Percentiles rank a stretch among this genome's conserved stretches.
phyloP scores from a whole-genome alignment of 2,113 vertebrate species.

The Coreoperca whiteheadi region DNA sequence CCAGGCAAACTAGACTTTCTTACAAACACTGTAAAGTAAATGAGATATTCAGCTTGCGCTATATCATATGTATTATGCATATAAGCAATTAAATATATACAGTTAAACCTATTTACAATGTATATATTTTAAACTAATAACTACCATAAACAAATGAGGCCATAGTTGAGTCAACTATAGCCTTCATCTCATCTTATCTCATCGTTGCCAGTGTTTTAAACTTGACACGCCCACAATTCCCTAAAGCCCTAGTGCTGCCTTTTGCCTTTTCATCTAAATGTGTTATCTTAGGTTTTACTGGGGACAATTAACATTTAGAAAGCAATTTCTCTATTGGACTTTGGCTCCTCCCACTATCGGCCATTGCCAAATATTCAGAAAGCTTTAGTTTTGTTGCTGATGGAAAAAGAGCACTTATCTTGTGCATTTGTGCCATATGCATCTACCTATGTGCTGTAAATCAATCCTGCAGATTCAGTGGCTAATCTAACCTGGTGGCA shows the following conservation, averaged over 20 bases:
- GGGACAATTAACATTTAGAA: too few species aligned
- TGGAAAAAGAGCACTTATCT: neutral
- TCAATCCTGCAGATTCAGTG: slow-evolving; percentile 18
- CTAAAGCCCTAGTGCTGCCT: too few species aligned
- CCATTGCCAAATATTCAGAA: neutral
- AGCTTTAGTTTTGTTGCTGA: neutral
- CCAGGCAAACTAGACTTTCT: neutral
- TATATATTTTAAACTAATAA: neutral
- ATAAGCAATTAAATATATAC: neutral
- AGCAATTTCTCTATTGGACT: neutral
- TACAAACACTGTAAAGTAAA: neutral
- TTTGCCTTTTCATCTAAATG: too few species aligned
- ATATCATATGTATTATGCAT: neutral
- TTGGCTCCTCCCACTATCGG: neutral
- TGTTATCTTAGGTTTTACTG: too few species aligned
- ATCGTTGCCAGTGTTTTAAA: too few species aligned
- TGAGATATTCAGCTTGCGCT: neutral
- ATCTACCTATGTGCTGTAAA: neutral
- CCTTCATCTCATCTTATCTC: neutral
- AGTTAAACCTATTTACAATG: neutral
- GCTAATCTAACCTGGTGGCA: neutral
- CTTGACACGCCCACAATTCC: too few species aligned
- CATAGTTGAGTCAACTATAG: neutral
- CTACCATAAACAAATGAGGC: neutral
- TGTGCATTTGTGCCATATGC: neutral